phyloP scores from a whole-genome alignment of 2,888 invertebrate species.

The Ormyrus pomaceus region DNA sequence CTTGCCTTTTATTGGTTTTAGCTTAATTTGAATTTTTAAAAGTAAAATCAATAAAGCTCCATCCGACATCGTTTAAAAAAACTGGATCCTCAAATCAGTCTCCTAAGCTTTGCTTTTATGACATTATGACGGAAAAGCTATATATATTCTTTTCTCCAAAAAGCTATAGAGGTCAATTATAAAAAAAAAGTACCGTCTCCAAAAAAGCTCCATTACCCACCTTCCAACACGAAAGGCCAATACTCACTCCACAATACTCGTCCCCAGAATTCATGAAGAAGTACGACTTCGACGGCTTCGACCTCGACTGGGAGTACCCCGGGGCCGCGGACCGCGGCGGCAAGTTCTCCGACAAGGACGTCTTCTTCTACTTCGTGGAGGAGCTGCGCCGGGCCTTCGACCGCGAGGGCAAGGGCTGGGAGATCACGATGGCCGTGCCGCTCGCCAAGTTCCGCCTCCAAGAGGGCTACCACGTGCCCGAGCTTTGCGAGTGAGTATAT shows the following conservation, averaged over 20 bases:
- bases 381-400: slow-evolving; percentile 88
- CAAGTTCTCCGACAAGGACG: slow-evolving; percentile 88
- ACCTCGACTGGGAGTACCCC: slow-evolving; percentile 94
- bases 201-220: too few relatives aligned
- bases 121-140: too few relatives aligned
- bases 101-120: too few relatives aligned
- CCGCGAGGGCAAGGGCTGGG: slow-evolving; percentile 86
- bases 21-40: too few relatives aligned
- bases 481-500: slow-evolving; percentile 87
- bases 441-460: slow-evolving; percentile 90
- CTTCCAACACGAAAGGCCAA: background rate
- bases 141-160: too few relatives aligned
- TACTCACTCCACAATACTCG: background rate
- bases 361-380: slow-evolving; percentile 88
- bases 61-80: too few relatives aligned
- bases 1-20: too few relatives aligned
- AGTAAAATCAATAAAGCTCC: too few relatives aligned
- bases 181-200: too few relatives aligned
- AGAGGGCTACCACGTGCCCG: slow-evolving; percentile 94
- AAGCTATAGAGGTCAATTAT: too few relatives aligned
- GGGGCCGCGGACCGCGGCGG: slow-evolving; percentile 92
- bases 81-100: too few relatives aligned
- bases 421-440: slow-evolving; percentile 93
- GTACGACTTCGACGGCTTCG: slow-evolving; percentile 90
- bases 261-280: slow-evolving; percentile 83